Percentiles rank a stretch among this genome's conserved stretches.
Conservation (phyloP, 1,140 invertebrate species). For the Drosophila asahinai region DNA sequence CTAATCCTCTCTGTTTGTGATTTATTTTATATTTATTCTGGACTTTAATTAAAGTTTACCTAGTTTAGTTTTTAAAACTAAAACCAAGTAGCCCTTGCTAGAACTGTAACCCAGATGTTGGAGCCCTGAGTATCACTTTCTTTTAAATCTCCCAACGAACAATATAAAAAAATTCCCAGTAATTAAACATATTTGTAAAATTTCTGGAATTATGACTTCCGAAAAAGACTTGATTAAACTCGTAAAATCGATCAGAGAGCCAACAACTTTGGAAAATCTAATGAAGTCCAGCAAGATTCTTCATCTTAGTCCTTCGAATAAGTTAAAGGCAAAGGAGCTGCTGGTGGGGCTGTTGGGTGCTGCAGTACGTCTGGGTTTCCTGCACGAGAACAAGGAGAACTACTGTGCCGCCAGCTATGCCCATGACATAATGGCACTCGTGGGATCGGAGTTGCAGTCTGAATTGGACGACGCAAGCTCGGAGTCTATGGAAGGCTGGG, state of each 20-base stretch:
- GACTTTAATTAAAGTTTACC: no score
- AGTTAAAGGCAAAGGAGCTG: neutral
- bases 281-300: neutral
- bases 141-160: neutral
- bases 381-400: conserved; percentile 20
- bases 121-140: no score
- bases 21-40: no score
- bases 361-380: conserved; percentile 11
- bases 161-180: neutral
- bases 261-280: neutral
- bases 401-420: conserved; percentile 18
- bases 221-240: conserved; percentile 2
- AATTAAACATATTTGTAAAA: neutral
- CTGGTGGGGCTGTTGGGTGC: neutral
- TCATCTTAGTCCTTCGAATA: neutral
- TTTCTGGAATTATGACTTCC: neutral
- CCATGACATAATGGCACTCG: conserved; percentile 2
- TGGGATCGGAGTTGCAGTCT: neutral
- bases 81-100: no score
- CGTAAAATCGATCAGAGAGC: neutral
- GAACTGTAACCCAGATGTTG: no score
- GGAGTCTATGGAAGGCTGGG: conserved; percentile 3
- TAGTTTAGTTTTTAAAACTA: no score
- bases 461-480: conserved; percentile 1
- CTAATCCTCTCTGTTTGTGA: no score